These are phyloP conservation scores for Latheticus oryzae DNA, from an alignment of 2,888 invertebrate genomes.

Conservation along the genomic window DNA sequence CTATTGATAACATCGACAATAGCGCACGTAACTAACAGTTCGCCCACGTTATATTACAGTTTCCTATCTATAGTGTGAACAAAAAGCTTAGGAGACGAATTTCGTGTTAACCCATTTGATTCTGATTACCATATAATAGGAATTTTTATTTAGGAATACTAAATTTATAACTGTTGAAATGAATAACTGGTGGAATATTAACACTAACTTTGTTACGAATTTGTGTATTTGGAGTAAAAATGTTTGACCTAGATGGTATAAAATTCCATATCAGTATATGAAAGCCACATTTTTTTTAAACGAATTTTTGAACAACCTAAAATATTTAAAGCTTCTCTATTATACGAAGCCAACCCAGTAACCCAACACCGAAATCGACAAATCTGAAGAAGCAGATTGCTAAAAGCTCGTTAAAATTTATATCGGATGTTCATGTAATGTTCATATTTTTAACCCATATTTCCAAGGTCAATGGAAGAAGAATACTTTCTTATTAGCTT, in stretches of 20 bases:
- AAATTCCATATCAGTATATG: no score
- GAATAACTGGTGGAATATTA: no score
- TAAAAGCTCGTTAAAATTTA: slow-evolving; percentile 15
- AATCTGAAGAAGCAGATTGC: no score
- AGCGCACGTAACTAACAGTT: slow-evolving; percentile 14
- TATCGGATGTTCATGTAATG: no score
- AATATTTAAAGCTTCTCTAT: slow-evolving; percentile 21
- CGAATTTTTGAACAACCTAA: slow-evolving; percentile 22
- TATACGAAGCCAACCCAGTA: slow-evolving; percentile 3
- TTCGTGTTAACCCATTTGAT: slow-evolving; percentile 27
- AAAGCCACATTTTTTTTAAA: slow-evolving; percentile 16
- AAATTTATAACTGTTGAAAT: no score
- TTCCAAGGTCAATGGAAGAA: no score
- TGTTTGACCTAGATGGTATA: no score
- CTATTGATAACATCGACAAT: slow-evolving; percentile 35
- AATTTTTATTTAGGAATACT: slow-evolving; percentile 13
- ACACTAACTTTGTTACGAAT: no score
- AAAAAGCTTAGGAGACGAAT: slow-evolving; percentile 32
- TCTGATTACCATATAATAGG: slow-evolving; percentile 31
- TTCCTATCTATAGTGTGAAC: slow-evolving; percentile 18
- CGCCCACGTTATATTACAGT: slow-evolving; percentile 14
- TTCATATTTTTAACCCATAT: no score
- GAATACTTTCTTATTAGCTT: no score
- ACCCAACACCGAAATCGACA: slow-evolving; percentile 2
- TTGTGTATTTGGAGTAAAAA: no score